phyloP scores from a whole-genome alignment of 2,888 invertebrate genomes.

The Tineola bisselliella region DNA sequence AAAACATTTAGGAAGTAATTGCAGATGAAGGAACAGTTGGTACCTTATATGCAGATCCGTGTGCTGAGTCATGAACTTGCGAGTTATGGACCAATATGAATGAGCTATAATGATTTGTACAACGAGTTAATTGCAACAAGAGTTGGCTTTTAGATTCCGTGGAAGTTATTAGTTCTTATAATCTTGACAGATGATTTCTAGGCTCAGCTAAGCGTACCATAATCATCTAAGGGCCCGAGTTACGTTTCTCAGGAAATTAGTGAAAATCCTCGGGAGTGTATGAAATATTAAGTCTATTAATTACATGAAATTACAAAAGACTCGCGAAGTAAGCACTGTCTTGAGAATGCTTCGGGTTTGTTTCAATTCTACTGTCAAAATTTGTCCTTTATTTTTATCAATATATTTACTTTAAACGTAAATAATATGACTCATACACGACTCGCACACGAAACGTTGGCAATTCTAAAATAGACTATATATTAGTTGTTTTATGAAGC shows the following conservation, averaged over 20 bases:
- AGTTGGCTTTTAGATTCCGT: slow-evolving; percentile 14
- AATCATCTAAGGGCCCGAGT: slow-evolving; percentile 3
- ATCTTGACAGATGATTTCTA: slow-evolving; percentile 15
- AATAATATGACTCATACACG: no score
- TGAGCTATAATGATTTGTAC: no score
- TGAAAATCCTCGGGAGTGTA: slow-evolving; percentile 44
- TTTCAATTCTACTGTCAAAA: not conserved
- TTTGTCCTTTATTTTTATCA: not conserved
- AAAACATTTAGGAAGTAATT: no score
- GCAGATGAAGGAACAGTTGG: no score
- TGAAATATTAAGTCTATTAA: slow-evolving; percentile 57
- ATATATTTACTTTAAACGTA: no score
- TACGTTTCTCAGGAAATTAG: slow-evolving; percentile 33
- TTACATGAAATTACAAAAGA: slow-evolving; percentile 48
- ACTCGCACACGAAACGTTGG: no score
- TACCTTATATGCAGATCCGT: no score
- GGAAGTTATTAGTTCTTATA: slow-evolving; percentile 13
- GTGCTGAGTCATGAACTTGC: no score
- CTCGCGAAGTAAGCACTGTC: slow-evolving; percentile 36
- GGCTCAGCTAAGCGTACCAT: slow-evolving; percentile 10
- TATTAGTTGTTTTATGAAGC: no score
- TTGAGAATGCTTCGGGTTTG: slow-evolving; percentile 24
- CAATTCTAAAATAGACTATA: no score
- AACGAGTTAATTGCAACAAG: slow-evolving; percentile 14
- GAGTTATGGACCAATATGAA: no score